A percentile compares a stretch with the other conserved stretches of the same genome.
phyloP scores from a whole-genome alignment of 2,888 invertebrate species.

The Hoplodrina ambigua region DNA sequence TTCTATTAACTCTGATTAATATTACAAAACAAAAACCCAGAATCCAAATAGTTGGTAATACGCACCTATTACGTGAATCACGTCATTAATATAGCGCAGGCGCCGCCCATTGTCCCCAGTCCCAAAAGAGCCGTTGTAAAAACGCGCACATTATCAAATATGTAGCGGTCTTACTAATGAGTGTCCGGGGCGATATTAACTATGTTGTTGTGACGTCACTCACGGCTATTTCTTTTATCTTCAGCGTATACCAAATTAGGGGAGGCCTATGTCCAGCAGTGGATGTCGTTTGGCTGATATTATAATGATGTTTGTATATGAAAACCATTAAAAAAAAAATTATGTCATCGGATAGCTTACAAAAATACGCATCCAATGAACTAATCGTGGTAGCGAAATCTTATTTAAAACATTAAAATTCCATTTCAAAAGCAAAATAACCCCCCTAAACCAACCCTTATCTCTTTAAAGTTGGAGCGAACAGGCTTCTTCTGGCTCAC shows the following conservation, averaged over 20 bases:
- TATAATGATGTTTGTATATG: no score
- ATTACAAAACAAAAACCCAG: not conserved
- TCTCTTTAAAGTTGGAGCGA: no score
- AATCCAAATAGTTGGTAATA: conserved; percentile 13
- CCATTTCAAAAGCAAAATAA: no score
- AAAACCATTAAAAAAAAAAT: no score
- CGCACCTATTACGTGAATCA: conserved; percentile 56
- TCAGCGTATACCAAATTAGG: not conserved
- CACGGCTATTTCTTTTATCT: conserved; percentile 38
- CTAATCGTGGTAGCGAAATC: no score
- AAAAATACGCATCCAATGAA: no score
- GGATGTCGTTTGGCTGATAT: no score
- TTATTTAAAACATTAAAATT: no score
- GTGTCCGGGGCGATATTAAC: conserved; percentile 51
- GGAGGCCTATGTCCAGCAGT: no score
- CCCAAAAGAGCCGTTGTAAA: conserved; percentile 64
- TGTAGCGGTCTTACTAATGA: conserved; percentile 54
- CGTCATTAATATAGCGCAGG: conserved; percentile 55
- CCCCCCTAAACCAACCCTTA: no score
- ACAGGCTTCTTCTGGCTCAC: no score
- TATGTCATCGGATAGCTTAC: no score
- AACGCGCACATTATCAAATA: conserved; percentile 64
- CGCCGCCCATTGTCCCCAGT: conserved; percentile 50
- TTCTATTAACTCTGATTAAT: conserved; percentile 3
- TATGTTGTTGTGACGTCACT: conserved; percentile 48